Conservation (phyloP, 1,140 invertebrate genomes). For the Drosophila biarmipes region DNA sequence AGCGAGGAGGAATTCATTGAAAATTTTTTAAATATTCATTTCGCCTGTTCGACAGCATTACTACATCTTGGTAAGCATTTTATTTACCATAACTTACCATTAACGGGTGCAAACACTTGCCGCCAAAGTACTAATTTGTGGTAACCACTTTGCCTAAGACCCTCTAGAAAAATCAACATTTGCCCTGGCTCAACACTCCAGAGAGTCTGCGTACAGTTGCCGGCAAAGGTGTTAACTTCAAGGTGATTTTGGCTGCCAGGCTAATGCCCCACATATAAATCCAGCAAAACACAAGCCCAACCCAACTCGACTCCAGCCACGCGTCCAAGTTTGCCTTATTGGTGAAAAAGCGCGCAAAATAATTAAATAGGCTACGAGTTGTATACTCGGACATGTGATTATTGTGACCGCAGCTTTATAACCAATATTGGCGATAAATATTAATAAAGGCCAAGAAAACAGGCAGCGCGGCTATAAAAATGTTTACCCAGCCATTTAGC, state of each 20-base stretch:
- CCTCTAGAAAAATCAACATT: background rate
- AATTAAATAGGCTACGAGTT: slow-evolving; percentile 41
- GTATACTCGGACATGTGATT: slow-evolving; percentile 56
- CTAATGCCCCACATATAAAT: slow-evolving; percentile 45
- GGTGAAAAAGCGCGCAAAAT: slow-evolving; percentile 59
- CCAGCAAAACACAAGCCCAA: background rate
- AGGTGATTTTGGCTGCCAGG: slow-evolving; percentile 45
- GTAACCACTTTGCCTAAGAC: background rate
- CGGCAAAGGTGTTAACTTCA: slow-evolving; percentile 35
- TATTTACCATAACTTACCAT: background rate
- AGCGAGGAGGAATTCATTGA: background rate
- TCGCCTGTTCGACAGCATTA: background rate
- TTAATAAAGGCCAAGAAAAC: slow-evolving; percentile 67
- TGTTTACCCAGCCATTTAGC: slow-evolving; percentile 69
- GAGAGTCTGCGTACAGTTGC: slow-evolving; percentile 46
- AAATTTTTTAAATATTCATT: background rate
- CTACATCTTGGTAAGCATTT: background rate
- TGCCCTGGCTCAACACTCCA: background rate
- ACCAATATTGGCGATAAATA: slow-evolving; percentile 71
- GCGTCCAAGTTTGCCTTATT: slow-evolving; percentile 65
- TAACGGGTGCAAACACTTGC: background rate
- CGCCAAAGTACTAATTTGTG: slow-evolving; percentile 1
- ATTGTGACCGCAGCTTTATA: slow-evolving; percentile 35
- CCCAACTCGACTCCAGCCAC: slow-evolving; percentile 55
- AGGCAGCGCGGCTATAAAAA: slow-evolving; percentile 44